Conservation (phyloP, 2,888 invertebrate species). For the Leptopilina syphax region DNA sequence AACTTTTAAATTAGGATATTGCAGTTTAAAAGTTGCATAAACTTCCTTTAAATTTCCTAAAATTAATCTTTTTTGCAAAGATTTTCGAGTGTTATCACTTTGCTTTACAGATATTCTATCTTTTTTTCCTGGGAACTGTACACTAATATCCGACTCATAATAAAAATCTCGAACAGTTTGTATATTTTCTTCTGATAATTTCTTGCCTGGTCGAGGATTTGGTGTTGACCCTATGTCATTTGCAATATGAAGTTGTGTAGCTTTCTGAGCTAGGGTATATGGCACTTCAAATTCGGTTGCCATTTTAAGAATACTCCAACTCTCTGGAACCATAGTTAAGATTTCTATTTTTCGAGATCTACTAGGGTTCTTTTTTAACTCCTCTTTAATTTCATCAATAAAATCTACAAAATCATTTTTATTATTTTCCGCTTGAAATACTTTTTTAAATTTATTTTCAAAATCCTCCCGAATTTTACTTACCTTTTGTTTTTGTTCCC, state of each 20-base stretch:
- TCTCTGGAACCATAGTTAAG: constrained; percentile 18
- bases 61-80: constrained; percentile 3
- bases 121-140: constrained; percentile 22
- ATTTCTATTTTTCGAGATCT: constrained; percentile 9
- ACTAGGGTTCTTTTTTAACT: not conserved
- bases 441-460: no score
- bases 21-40: constrained; percentile 6
- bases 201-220: constrained; percentile 17
- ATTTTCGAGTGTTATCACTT: not conserved
- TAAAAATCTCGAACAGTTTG: constrained; percentile 12
- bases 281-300: constrained; percentile 20
- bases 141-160: not conserved
- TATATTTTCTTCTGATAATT: constrained; percentile 9
- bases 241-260: not conserved
- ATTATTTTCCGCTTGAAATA: no score
- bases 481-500: no score
- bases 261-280: constrained; percentile 9
- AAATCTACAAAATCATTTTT: no score
- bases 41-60: constrained; percentile 4
- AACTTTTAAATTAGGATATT: constrained; percentile 11
- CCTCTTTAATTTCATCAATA: no score
- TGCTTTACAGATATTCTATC: constrained; percentile 15
- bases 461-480: no score
- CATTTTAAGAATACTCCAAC: constrained; percentile 7
- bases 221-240: constrained; percentile 16